These are phyloP conservation scores for Shinisaurus crocodilurus DNA, from an alignment of 2,113 vertebrate genomes.

Conservation along the genomic window DNA sequence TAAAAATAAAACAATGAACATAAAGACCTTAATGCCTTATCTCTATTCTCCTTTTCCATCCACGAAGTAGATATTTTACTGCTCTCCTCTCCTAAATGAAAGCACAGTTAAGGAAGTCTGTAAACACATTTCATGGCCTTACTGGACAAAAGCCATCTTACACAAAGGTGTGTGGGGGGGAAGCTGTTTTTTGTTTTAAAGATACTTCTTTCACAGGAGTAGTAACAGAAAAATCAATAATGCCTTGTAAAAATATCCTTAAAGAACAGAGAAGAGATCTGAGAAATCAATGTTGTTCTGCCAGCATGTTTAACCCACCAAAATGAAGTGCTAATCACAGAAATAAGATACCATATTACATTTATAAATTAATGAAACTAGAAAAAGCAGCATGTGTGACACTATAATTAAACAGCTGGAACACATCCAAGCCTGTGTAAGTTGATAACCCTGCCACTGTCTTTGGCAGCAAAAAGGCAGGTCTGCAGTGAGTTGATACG, in stretches of 20 bases:
- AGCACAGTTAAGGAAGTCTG: neutral
- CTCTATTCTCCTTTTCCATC: neutral
- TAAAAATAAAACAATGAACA: neutral
- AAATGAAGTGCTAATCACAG: slow-evolving; percentile 86
- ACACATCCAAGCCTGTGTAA: slow-evolving; percentile 82
- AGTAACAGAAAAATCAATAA: slow-evolving; percentile 72
- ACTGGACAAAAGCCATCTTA: slow-evolving; percentile 38
- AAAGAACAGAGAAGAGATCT: slow-evolving; percentile 74
- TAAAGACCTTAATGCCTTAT: neutral
- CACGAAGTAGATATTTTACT: neutral
- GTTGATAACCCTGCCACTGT: slow-evolving; percentile 83
- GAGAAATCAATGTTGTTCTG: slow-evolving; percentile 77
- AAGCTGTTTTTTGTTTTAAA: slow-evolving; percentile 34
- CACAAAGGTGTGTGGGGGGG: neutral
- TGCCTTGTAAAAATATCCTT: slow-evolving; percentile 73
- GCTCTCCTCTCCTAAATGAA: neutral
- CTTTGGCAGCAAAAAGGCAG: slow-evolving; percentile 82
- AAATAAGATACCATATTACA: slow-evolving; percentile 80
- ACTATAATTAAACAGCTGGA: slow-evolving; percentile 85
- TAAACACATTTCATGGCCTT: slow-evolving; percentile 14
- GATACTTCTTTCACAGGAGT: slow-evolving; percentile 58
- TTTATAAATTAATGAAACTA: slow-evolving; percentile 86
- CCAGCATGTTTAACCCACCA: slow-evolving; percentile 78
- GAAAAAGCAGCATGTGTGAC: slow-evolving; percentile 81
- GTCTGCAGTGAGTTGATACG: slow-evolving; percentile 80